These are phyloP conservation scores for Stomatorhinus ivindoensis DNA, from an alignment of 2,113 vertebrate species.

Conservation along the genomic window DNA sequence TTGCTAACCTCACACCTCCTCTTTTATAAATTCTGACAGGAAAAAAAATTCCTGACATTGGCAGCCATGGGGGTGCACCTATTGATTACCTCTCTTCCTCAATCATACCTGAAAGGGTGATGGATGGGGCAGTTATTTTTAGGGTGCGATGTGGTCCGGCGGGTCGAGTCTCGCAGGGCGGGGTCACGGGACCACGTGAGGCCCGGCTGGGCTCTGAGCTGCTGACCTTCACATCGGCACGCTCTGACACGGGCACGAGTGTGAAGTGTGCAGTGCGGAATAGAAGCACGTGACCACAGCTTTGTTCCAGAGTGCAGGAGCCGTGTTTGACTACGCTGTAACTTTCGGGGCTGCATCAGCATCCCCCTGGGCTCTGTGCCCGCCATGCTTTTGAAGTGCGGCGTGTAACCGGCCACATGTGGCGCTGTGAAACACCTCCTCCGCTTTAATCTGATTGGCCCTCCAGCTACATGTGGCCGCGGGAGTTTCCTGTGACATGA, in stretches of 20 bases:
- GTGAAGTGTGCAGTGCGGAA: not conserved
- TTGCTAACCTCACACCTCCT: slow-evolving; percentile 54
- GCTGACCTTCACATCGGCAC: not conserved
- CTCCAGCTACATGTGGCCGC: slow-evolving; percentile 34
- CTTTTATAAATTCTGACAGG: slow-evolving; percentile 45
- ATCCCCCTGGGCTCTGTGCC: not conserved
- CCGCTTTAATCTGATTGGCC: not conserved
- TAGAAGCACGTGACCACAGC: not conserved
- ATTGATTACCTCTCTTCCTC: slow-evolving; percentile 48
- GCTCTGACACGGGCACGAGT: not conserved
- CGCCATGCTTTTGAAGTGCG: not conserved
- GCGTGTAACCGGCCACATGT: not conserved
- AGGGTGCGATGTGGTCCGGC: slow-evolving; percentile 20
- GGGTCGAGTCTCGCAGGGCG: slow-evolving; percentile 6
- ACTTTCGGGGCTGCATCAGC: not conserved
- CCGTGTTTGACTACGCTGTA: not conserved
- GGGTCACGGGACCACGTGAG: not conserved
- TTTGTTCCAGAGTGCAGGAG: not conserved
- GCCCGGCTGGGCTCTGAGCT: not conserved
- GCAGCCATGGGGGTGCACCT: slow-evolving; percentile 44
- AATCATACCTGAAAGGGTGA: slow-evolving; percentile 29
- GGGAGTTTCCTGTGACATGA: not conserved
- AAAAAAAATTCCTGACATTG: slow-evolving; percentile 49
- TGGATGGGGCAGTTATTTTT: slow-evolving; percentile 36
- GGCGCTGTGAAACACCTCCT: not conserved